Base-by-base conservation (phyloP, 2,888 invertebrate genomes). In the Euphydryas editha region DNA sequence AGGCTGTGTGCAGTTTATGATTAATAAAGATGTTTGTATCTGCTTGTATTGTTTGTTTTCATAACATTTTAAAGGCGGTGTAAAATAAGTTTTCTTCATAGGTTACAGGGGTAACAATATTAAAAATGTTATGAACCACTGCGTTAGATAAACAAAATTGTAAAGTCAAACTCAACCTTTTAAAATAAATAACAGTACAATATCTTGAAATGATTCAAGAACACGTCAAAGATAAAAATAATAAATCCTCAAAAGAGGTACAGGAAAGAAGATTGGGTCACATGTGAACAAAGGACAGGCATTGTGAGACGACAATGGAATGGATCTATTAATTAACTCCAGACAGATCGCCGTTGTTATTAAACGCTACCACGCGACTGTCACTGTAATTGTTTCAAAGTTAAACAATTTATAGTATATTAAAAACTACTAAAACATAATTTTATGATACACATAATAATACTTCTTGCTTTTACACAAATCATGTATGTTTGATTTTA, bases 321-420 rank as follows among this genome's bases (percentile, higher is more conserved):
- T 69, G 76, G 77, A 78, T 79, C 83, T 81, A 86, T 85, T 84
- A 86, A 86, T 87, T 86, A 85, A 81, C 81, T 74, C 74, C 65
- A 69, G 80, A 81, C 81, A 78, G 79, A 83, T 81, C 72, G 76
- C 76, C 78, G 76, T 72, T 76, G 62, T 56, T 61, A 51, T 59
- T 54, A 59, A 65, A 59, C 55, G 65, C 57, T 49, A 37, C 44
- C 15, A 57, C 57, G 42, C 57, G 39, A 57, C 57, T 20, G 8
- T 37, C 39, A 57, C 37, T 57, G 57, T 42, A 57, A 30, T 57
- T 57, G 57, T 54, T 54, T 54, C 17, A 54, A 36, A 5, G 30
- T 30, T 30, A 30, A 30, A 30, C 36, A 36, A n/a, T 30, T 61
- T 20, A 57, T 20, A 42, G 21, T 11, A 42, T 11, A 11, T 1